Base-by-base conservation (phyloP, 2,888 invertebrate species). In the Iphiclides podalirius region DNA sequence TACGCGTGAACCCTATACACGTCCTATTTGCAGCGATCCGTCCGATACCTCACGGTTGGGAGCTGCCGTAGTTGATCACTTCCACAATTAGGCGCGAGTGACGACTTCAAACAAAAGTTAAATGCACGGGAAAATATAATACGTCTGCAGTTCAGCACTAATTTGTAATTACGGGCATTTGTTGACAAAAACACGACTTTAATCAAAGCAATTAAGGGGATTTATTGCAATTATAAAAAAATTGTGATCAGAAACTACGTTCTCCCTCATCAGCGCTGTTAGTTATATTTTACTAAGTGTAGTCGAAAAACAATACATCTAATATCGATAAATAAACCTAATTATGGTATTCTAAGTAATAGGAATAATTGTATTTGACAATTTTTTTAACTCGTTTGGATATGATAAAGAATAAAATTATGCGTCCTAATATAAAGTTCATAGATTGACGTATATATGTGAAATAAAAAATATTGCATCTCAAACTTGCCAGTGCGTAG, bases 1-100 rank as follows among this genome's bases (percentile, higher is more conserved):
- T 16, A 13, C 26, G 41, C 36, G 58, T n/a, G 67, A 79, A 49
- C 84, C 84, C 80, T 83, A 67, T 0, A 4, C 8, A 35, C 47
- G 74, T 75, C 75, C 83, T 83, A 84, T 83, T 83, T 83, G 75
- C 74, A 78, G 83, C 77, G 71, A 73, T 75, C 70, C 66, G 60
- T 75, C 75, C 70, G 64, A 70, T 73, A 74, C 75, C 73, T 71
- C 69, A 64, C 67, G 60, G 69, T 68, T 71, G 70, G 66, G 64
- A 67, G 64, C 63, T 63, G 63, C 61, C 61, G 63, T 64, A 59
- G 43, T 45, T 51, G 73, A 75, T 78, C 79, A 75, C 67, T 60
- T 76, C 75, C 69, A 75, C 75, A 79, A 79, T 80, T 79, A 82
- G 76, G 71, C 70, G 49, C 66, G 70, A 64, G 66, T 63, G 67